Percentiles rank a stretch among this genome's conserved stretches.
Evolutionary conservation across 2,113 vertebrate genomes (phyloP).

Genomic region (Tringa solitaria): DNA sequence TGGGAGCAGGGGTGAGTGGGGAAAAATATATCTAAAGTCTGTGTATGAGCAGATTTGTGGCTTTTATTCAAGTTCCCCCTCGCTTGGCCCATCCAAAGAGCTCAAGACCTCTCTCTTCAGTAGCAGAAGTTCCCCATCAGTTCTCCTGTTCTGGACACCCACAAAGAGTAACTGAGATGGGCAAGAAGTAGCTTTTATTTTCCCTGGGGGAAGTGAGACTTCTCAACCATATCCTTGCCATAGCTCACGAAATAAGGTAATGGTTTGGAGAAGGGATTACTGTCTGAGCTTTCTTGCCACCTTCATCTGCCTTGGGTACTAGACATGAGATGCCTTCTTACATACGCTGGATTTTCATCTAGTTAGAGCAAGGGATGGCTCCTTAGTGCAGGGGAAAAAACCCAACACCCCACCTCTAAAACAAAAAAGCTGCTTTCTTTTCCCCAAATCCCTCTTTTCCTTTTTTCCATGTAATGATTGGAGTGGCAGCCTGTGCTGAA

Average conservation of each 20-base stretch:
- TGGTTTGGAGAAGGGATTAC: neutral
- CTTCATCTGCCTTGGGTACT: neutral
- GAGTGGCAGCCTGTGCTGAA: neutral
- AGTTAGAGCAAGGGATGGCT: neutral
- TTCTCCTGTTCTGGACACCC: neutral
- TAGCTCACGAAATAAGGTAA: too few relatives aligned
- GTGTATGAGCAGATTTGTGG: too few relatives aligned
- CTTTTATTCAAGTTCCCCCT: neutral
- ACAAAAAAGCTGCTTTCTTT: too few relatives aligned
- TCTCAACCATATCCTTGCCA: neutral
- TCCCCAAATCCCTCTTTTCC: rapidly evolving
- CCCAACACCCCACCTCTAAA: neutral
- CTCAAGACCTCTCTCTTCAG: neutral
- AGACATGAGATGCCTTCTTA: neutral
- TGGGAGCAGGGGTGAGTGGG: neutral
- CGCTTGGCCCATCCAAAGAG: neutral
- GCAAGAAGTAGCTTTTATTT: neutral
- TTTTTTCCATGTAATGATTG: rapidly evolving
- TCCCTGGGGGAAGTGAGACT: neutral
- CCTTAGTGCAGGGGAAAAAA: neutral
- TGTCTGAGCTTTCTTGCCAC: neutral
- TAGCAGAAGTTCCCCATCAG: rapidly evolving
- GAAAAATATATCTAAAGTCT: neutral
- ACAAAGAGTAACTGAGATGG: neutral
- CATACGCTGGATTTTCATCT: neutral